A percentile compares a stretch with the other conserved stretches of the same genome.
Conservation (phyloP, 2,888 invertebrate species). For the Herminia tarsipennalis region DNA sequence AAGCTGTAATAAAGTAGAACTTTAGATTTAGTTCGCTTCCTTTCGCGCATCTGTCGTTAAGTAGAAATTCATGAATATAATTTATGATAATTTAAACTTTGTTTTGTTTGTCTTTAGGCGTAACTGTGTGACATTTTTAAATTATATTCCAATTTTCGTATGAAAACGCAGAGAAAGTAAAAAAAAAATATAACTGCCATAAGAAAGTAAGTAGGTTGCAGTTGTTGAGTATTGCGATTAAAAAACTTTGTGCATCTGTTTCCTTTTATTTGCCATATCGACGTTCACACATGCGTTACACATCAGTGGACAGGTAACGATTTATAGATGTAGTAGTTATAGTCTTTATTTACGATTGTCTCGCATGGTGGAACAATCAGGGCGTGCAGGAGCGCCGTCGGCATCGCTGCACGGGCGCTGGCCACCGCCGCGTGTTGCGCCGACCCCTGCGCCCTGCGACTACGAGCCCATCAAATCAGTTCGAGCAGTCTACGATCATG, state of each 20-base stretch:
- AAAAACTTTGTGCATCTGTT: too few species aligned
- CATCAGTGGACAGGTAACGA: slow-evolving; percentile 7
- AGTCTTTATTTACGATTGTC: slow-evolving; percentile 23
- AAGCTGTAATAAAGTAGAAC: too few species aligned
- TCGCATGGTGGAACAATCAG: slow-evolving; percentile 50
- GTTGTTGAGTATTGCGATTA: too few species aligned
- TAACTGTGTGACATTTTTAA: too few species aligned
- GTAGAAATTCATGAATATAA: neutral
- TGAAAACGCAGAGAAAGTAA: too few species aligned
- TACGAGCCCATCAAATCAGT: slow-evolving; percentile 92
- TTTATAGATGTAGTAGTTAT: slow-evolving; percentile 12
- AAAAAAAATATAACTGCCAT: too few species aligned
- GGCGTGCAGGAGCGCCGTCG: slow-evolving; percentile 91
- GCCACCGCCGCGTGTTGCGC: slow-evolving; percentile 87
- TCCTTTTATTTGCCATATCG: neutral
- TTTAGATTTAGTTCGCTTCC: neutral
- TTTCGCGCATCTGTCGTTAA: neutral
- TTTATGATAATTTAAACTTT: too few species aligned
- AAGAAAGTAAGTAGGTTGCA: too few species aligned
- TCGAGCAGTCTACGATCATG: slow-evolving; percentile 80
- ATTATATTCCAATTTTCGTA: too few species aligned
- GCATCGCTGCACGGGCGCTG: slow-evolving; percentile 92
- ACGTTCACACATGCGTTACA: neutral
- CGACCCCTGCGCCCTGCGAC: slow-evolving; percentile 95
- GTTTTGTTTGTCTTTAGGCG: too few species aligned